Percentiles rank a stretch among this genome's conserved stretches.
phyloP scores from a whole-genome alignment of 2,113 vertebrate genomes.

The Climacteris rufus region DNA sequence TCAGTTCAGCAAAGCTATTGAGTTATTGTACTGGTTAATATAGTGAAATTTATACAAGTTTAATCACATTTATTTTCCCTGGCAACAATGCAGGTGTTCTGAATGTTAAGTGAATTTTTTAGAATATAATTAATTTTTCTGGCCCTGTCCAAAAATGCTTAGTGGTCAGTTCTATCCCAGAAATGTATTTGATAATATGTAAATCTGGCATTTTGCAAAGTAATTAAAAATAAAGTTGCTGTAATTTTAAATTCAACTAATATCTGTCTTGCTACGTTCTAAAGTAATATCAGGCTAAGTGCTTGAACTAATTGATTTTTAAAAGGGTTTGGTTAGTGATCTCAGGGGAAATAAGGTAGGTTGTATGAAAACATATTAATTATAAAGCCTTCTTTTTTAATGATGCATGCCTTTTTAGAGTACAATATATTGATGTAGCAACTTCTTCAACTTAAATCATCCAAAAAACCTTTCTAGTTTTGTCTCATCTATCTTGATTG shows the following conservation, averaged over 20 bases:
- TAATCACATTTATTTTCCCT: slow-evolving; percentile 77
- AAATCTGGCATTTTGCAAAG: slow-evolving; percentile 71
- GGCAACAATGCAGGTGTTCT: slow-evolving; percentile 70
- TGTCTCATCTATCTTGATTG: slow-evolving; percentile 33
- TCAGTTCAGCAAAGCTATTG: slow-evolving; percentile 56
- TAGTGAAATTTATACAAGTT: slow-evolving; percentile 68
- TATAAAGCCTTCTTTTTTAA: slow-evolving; percentile 51
- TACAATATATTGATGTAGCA: slow-evolving; percentile 46
- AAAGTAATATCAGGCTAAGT: slow-evolving; percentile 51
- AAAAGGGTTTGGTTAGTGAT: slow-evolving; percentile 54
- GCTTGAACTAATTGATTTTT: slow-evolving; percentile 67
- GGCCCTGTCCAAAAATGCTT: slow-evolving; percentile 69
- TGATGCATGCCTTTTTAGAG: slow-evolving; percentile 49
- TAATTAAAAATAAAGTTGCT: slow-evolving; percentile 71
- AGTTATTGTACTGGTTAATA: slow-evolving; percentile 66
- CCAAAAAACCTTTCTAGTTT: slow-evolving; percentile 11
- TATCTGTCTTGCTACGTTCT: slow-evolving; percentile 40
- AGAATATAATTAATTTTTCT: slow-evolving; percentile 67
- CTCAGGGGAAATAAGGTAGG: slow-evolving; percentile 60
- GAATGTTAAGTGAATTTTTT: slow-evolving; percentile 68
- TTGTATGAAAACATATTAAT: slow-evolving; percentile 63
- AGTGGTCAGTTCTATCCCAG: slow-evolving; percentile 70
- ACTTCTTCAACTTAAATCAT: slow-evolving; percentile 38
- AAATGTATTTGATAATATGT: slow-evolving; percentile 71
- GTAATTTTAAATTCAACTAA: slow-evolving; percentile 64